Percentiles rank a stretch among this genome's conserved stretches.
These are phyloP conservation scores for Colaptes auratus DNA, from an alignment of 2,113 vertebrate species.

Conservation along the genomic window DNA sequence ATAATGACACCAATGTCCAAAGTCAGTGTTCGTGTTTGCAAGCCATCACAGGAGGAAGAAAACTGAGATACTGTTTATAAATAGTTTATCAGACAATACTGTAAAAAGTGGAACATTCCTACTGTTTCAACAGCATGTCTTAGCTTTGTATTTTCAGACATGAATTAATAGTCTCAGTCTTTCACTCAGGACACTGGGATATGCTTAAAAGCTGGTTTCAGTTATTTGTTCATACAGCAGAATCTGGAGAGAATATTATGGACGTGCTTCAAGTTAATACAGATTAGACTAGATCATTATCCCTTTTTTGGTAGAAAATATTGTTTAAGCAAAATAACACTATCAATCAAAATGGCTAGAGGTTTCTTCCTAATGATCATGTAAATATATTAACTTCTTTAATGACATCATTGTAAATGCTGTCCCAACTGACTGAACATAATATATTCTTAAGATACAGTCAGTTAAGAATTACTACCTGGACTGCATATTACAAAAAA, in stretches of 20 bases:
- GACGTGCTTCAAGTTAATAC: neutral
- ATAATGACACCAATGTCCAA: conserved; percentile 15
- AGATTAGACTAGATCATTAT: neutral
- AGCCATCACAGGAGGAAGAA: neutral
- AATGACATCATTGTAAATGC: neutral
- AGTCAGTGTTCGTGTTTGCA: neutral
- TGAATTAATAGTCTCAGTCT: neutral
- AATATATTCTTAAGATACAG: neutral
- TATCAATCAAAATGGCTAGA: neutral
- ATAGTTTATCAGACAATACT: conserved; percentile 27
- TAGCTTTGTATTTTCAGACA: neutral
- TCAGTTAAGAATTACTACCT: neutral
- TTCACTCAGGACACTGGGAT: neutral
- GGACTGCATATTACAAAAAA: neutral
- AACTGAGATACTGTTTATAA: neutral
- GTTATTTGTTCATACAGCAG: neutral
- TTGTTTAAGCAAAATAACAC: neutral
- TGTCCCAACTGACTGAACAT: neutral
- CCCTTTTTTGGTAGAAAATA: neutral
- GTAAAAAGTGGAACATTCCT: neutral
- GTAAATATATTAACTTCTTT: neutral
- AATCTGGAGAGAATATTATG: neutral
- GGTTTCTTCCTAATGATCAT: neutral
- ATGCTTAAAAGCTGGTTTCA: neutral
- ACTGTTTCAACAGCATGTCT: neutral